Evolutionary conservation across 2,113 vertebrate genomes (phyloP).

Genomic region (Gopherus evgoodei): DNA sequence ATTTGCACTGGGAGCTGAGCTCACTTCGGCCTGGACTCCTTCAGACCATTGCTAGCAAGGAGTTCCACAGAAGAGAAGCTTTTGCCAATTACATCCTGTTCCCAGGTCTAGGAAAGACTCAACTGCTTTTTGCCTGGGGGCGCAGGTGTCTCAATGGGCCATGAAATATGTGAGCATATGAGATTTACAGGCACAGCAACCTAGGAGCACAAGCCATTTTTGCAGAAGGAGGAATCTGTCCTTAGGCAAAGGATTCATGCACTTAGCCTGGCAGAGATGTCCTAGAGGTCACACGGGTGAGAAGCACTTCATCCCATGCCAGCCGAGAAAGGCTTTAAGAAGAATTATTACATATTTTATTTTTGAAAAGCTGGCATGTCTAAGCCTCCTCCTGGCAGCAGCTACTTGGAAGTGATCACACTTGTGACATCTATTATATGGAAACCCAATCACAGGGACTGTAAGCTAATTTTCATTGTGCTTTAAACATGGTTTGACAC

Average conservation of each 20-base stretch:
- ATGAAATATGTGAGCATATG: not conserved
- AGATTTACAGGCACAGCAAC: not conserved
- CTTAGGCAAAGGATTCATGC: not conserved
- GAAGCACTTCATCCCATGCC: rapidly evolving
- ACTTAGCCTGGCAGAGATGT: not conserved
- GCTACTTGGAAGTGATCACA: not conserved
- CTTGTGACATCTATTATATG: not conserved
- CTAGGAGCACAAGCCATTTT: not conserved
- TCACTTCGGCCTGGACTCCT: not conserved
- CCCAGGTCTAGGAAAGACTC: not conserved
- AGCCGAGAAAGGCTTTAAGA: not conserved
- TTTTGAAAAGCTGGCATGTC: not conserved
- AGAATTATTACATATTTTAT: not conserved
- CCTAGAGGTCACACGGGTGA: not conserved
- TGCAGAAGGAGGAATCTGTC: not conserved
- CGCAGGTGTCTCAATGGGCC: rapidly evolving
- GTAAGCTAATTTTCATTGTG: not conserved
- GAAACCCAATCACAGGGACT: not conserved
- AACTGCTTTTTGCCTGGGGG: rapidly evolving
- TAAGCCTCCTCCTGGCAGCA: not conserved
- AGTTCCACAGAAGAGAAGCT: not conserved
- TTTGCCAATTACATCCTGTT: not conserved
- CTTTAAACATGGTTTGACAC: not conserved
- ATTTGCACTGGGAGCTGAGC: not conserved
- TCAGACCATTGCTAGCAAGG: not conserved